Percentiles rank a stretch among this genome's conserved stretches.
Evolutionary conservation across 2,113 vertebrate species (phyloP).

Genomic region (Gymnarchus niloticus): DNA sequence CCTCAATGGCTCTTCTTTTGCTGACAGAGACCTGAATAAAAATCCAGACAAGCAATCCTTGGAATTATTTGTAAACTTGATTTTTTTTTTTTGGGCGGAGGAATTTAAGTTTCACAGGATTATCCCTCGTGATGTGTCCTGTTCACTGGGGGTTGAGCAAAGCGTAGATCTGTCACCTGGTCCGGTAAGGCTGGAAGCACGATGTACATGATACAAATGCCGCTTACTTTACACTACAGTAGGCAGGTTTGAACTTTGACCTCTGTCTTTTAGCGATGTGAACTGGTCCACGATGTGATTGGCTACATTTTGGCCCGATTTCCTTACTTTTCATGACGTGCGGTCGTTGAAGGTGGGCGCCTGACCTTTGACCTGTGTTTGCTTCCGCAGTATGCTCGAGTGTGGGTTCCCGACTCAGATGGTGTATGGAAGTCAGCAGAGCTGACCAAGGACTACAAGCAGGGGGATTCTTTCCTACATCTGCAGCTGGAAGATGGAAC

Average conservation of each 20-base stretch:
- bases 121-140: too few relatives aligned
- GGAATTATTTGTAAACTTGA: too few relatives aligned
- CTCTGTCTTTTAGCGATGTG: not conserved
- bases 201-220: not conserved
- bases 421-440: conserved; percentile 93
- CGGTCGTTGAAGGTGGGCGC: too few relatives aligned
- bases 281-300: too few relatives aligned
- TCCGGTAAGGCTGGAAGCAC: not conserved
- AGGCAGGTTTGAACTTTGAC: not conserved
- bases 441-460: conserved; percentile 77
- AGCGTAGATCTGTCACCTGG: too few relatives aligned
- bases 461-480: conserved; percentile 77
- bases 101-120: too few relatives aligned
- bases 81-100: too few relatives aligned
- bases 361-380: not conserved
- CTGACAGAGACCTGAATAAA: too few relatives aligned
- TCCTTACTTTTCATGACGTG: not conserved
- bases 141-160: too few relatives aligned
- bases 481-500: conserved; percentile 83
- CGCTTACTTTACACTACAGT: not conserved
- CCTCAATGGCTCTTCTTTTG: too few relatives aligned
- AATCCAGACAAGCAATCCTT: too few relatives aligned
- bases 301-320: not conserved
- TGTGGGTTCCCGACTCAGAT: conserved; percentile 88
- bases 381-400: conserved; percentile 76